Conservation (phyloP, 2,888 invertebrate species). For the Drosophila paramelanica region DNA sequence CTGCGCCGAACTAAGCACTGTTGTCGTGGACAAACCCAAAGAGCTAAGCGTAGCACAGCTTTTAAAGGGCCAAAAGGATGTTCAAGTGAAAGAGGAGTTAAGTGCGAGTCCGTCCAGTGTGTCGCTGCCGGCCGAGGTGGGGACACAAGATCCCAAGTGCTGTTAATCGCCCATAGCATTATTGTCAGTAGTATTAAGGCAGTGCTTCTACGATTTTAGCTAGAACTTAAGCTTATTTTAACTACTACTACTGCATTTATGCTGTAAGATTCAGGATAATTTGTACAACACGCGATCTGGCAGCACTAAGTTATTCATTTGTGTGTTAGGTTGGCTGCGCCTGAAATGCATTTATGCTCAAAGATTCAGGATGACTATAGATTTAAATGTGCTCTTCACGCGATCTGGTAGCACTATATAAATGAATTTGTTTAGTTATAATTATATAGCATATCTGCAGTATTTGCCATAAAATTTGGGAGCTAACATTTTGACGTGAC, state of each 20-base stretch:
- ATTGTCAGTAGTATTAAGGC: conserved; percentile 27
- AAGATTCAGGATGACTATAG: too few relatives aligned
- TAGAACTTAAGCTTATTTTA: conserved; percentile 54
- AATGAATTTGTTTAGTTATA: neutral
- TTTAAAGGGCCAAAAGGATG: conserved; percentile 19
- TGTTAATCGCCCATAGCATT: conserved; percentile 17
- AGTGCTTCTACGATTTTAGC: conserved; percentile 65
- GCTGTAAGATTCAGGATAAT: conserved; percentile 7
- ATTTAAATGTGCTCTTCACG: too few relatives aligned
- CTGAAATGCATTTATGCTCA: neutral
- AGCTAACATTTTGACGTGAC: conserved; percentile 40
- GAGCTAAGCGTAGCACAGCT: conserved; percentile 57
- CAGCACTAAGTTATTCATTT: neutral
- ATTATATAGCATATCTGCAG: conserved; percentile 14
- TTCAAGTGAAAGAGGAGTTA: neutral
- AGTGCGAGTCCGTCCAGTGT: conserved; percentile 33
- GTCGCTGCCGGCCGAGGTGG: conserved; percentile 28
- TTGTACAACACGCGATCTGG: conserved; percentile 4
- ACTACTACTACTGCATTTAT: conserved; percentile 29
- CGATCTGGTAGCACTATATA: too few relatives aligned
- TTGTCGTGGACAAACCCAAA: conserved; percentile 59
- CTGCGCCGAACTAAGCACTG: conserved; percentile 54
- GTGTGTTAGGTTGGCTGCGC: conserved; percentile 3
- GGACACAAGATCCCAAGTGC: conserved; percentile 7
- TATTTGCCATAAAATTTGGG: conserved; percentile 60